Evolutionary conservation across 2,797 vertebrate genomes (phyloP), one percentile per base, ranked within the genome.

Genomic region (Galaxias olidus): DNA sequence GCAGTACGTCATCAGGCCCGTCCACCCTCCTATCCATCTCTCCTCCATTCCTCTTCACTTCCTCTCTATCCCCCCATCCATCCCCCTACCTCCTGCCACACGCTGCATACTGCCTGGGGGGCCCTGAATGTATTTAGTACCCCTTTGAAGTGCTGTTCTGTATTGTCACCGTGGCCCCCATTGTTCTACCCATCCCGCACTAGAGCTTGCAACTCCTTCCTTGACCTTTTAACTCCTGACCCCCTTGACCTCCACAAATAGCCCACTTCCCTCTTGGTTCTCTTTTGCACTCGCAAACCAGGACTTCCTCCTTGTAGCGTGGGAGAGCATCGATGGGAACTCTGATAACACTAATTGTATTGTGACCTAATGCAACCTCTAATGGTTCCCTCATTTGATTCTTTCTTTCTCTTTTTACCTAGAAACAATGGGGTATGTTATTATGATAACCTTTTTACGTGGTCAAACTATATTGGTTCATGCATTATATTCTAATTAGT

Each of bases 71-170:
- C 71, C 76, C 79, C 61, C 73, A 79, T 81, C 77, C 72, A 45
- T 69, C 69, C 63, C 76, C 79, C 62, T 61, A 70, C n/a, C 42
- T 69, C 72, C 50, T n/a, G n/a, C n/a, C 53, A 49, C 1, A 69
- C 59, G 71, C 61, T 42, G 65, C 63, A 74, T 73, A 82, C 76
- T 78, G 76, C 80, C 77, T 50, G 63, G 72, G 72, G 66, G 45
- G 12, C 69, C 88, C 88, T 89, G 88, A 91, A 90, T 90, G 88
- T 90, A 87, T 86, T 20, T 18, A 58, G 59, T 68, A 79, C 83
- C 83, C 77, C 84, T 83, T 85, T 86, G 57, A 88, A 87, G 83
- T 88, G 87, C 81, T 89, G 87, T 87, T 79, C 72, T 77, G 82
- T 89, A 83, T 80, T 68, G 78, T 84, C 74, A 65, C 69, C 75